Evolutionary conservation across 53 echinoderm and acorn worm species (phyloP), one percentile per base, ranked within the genome.

Genomic region (Paelopatides confundens): DNA sequence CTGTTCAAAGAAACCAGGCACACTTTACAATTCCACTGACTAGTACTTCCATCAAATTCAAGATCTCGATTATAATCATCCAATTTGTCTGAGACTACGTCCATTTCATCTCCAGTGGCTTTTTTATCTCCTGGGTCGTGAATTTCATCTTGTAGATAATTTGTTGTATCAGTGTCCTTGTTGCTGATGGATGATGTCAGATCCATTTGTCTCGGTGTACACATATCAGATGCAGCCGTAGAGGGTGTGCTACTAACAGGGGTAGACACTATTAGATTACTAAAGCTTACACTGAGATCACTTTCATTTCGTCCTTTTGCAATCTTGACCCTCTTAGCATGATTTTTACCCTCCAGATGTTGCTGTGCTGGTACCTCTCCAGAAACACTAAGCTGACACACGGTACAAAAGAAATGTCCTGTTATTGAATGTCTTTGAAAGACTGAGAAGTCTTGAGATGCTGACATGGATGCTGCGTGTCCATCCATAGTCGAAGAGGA

Each of bases 311-410:
- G 17, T 67, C 35, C 68, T 8, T 31, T 67, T 18, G 24, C 31
- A 26, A 67, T 38, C 39, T 65, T 63, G 10, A 37, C 36, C 35
- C 64, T 83, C 26, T 64, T 83, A 10, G 35, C 34, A 37, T 83
- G 84, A 28, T 9, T 43, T 4, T 63, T 65, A 14, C 84, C 84
- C 24, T 65, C 24, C 11, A 83, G 3, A 39, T 83, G 84, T 27
- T 83, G 84, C 17, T 26, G 11, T 9, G 84, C 84, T 34, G 84
- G 84, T 26, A 83, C 46, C 12, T 38, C 64, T 18, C 84, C 84
- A 6, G 63, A 64, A 1, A 83, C 39, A 2, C 62, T 62, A 21
- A 83, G 36, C 14, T 64, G 34, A 35, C 84, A 83, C 32, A 64
- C 63, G 0, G 7, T 83, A 33, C 84, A 83, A 26, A 39, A 65